Evolutionary conservation across 2,888 invertebrate genomes (phyloP).

Genomic region (Lingula anatina): DNA sequence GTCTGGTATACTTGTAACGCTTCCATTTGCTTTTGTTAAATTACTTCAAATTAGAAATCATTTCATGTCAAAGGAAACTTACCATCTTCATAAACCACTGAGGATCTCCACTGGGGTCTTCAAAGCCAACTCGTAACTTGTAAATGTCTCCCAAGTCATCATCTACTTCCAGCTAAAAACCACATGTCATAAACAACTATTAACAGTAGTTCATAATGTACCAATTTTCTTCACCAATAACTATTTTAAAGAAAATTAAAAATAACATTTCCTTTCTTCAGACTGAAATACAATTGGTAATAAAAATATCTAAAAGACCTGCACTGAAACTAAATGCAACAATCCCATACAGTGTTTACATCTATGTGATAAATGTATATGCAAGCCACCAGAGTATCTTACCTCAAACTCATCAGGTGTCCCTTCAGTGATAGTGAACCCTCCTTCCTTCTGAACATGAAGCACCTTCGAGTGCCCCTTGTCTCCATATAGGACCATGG

Average conservation of each 20-base stretch:
- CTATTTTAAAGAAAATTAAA: no score
- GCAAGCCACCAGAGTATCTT: constrained; percentile 3
- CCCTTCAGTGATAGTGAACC: constrained; percentile 26
- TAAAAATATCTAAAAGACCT: not conserved
- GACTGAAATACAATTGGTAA: no score
- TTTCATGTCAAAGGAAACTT: no score
- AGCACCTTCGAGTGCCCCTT: constrained; percentile 31
- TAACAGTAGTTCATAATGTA: no score
- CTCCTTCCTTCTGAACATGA: constrained; percentile 24
- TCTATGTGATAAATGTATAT: no score
- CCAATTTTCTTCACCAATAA: no score
- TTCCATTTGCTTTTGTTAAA: no score
- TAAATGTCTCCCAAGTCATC: constrained; percentile 29
- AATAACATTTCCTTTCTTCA: no score
- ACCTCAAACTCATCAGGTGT: constrained; percentile 28
- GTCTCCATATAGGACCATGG: constrained; percentile 37
- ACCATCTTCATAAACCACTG: constrained; percentile 37
- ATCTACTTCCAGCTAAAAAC: constrained; percentile 18
- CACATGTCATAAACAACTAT: constrained; percentile 3
- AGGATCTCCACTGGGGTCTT: constrained; percentile 25
- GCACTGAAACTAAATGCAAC: not conserved
- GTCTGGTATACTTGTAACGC: no score
- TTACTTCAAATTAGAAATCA: no score
- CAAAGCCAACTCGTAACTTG: constrained; percentile 31
- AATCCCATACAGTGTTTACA: not conserved